phyloP scores from a whole-genome alignment of 2,888 invertebrate genomes.

The Brenthis ino region DNA sequence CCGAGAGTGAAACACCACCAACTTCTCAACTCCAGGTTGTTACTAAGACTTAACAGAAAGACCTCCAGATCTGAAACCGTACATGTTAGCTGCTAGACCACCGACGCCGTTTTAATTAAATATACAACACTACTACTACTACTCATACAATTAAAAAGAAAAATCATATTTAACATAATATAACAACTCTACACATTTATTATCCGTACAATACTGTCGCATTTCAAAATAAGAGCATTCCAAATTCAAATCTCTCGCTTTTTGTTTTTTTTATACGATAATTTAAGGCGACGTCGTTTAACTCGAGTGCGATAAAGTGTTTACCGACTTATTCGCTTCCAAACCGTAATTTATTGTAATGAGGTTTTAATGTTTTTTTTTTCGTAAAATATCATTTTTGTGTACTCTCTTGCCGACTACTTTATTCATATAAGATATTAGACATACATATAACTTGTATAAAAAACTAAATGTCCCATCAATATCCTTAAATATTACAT shows the following conservation, averaged over 20 bases:
- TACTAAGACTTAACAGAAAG: no score
- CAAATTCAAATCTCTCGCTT: constrained; percentile 57
- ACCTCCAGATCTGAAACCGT: no score
- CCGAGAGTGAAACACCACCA: no score
- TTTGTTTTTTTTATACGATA: constrained; percentile 59
- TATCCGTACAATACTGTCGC: constrained; percentile 51
- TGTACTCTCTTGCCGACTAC: no score
- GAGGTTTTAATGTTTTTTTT: constrained; percentile 30
- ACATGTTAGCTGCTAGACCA: no score
- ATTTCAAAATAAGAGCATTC: constrained; percentile 55
- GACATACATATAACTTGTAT: no score
- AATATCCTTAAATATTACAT: no score
- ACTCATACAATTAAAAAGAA: background rate
- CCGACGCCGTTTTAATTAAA: no score
- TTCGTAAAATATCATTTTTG: background rate
- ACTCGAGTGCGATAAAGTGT: constrained; percentile 63
- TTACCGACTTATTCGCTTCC: constrained; percentile 66
- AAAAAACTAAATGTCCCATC: no score
- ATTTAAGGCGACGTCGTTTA: constrained; percentile 63
- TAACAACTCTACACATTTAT: constrained; percentile 40
- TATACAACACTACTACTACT: background rate
- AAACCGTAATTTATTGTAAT: constrained; percentile 38
- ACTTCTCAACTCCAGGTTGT: no score
- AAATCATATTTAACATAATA: background rate
- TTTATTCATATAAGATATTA: no score